Evolutionary conservation across 2,113 vertebrate genomes (phyloP), one percentile per base, ranked within the genome.

Genomic region (Daphoenositta chrysoptera): DNA sequence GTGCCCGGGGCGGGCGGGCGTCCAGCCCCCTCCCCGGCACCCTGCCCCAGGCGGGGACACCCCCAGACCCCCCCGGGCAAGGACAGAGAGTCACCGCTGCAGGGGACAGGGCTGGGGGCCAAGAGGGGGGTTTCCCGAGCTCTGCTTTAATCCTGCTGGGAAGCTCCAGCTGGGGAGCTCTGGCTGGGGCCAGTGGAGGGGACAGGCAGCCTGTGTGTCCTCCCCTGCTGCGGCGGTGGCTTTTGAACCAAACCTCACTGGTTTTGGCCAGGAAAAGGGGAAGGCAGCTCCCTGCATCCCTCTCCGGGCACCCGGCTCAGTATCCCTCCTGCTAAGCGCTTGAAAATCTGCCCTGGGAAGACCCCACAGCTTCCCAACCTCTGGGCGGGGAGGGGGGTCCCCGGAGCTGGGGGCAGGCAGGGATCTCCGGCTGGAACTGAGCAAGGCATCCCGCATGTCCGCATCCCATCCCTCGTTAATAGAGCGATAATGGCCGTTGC

Each of bases 61-160:
- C 87, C 81, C 56, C n/a, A 58, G 69, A 7, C 30, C 39, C 28
- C 39, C 57, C 50, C 11, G 6, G 0, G 57, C 84, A 79, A 83
- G 53, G 85, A 47, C 81, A 83, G 22, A 66, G 63, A 68, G 76
- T 57, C 48, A 24, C 91, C 4, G 9, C 28, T 7, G 70, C 87
- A 63, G 54, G 45, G 69, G 65, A 82, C 37, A 73, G 65, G 53
- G 80, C 84, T 79, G 71, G 48, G 51, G 72, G 71, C 77, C 87
- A 94, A 61, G 30, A 3, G 6, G 51, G 64, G 73, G 64, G 30
- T 50, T 89, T 77, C 93, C 88, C 20, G 0, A 77, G 87, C 71
- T 63, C 53, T 68, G 76, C 15, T 45, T 94, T 94, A 95, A 96
- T 94, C 80, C 94, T 33, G 35, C 44, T 15, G 53, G 95, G 84